Conservation (phyloP, 2,888 invertebrate genomes). For the Boloria euphrosyne region DNA sequence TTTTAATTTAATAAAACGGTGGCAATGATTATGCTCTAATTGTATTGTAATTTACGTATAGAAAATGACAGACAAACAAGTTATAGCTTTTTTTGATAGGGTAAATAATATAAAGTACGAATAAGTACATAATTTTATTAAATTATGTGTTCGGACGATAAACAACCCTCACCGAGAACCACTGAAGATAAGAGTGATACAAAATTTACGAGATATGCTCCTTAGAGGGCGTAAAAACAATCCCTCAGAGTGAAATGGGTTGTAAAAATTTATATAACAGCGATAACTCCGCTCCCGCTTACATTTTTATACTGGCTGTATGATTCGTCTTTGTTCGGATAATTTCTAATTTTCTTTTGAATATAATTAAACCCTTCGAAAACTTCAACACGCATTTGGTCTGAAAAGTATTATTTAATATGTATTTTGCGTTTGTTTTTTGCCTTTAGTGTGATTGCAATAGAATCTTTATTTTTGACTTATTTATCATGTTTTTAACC, state of each 20-base stretch:
- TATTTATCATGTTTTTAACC: too few species aligned
- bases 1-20: too few species aligned
- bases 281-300: background rate
- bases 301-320: background rate
- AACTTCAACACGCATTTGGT: too few species aligned
- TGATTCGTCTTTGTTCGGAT: background rate
- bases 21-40: too few species aligned
- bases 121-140: background rate
- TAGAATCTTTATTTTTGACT: too few species aligned
- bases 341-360: background rate
- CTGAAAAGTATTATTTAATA: too few species aligned
- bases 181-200: background rate
- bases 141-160: background rate
- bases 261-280: constrained; percentile 6
- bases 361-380: too few species aligned
- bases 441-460: too few species aligned
- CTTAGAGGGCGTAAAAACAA: constrained; percentile 10
- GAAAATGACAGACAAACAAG: too few species aligned
- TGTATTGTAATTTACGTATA: too few species aligned
- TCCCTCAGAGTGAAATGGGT: constrained; percentile 8
- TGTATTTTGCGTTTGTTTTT: too few species aligned
- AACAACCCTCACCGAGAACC: background rate
- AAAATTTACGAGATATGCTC: constrained; percentile 10
- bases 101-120: background rate
- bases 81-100: background rate